Evolutionary conservation across 2,797 vertebrate species (phyloP).

Genomic region (Lagocephalus sceleratus): DNA sequence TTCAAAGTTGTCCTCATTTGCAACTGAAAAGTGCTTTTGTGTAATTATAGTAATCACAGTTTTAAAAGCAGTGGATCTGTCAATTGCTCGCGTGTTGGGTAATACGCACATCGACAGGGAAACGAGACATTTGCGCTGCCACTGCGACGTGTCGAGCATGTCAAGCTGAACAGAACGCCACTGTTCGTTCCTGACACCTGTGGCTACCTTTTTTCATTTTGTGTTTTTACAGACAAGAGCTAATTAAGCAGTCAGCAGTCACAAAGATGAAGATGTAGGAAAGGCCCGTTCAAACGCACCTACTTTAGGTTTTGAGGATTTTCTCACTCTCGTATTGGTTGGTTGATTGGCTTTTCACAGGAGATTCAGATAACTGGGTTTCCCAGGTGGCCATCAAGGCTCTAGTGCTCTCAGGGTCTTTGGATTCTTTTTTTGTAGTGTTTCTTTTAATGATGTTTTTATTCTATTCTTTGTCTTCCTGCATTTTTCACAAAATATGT

Average conservation of each 20-base stretch:
- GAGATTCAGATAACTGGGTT: no score
- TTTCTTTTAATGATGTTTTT: no score
- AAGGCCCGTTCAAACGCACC: background rate
- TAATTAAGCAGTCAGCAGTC: conserved; percentile 54
- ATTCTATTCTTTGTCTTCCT: no score
- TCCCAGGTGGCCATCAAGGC: no score
- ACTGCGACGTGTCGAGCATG: conserved; percentile 47
- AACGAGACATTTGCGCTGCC: conserved; percentile 43
- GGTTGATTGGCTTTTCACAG: no score
- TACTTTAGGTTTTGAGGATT: background rate
- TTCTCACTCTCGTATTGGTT: background rate
- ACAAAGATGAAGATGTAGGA: conserved; percentile 16
- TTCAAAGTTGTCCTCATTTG: conserved; percentile 56
- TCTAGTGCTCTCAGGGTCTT: no score
- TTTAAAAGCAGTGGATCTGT: conserved; percentile 67
- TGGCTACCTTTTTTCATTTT: conserved; percentile 50
- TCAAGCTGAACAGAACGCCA: conserved; percentile 49
- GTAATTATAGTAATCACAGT: conserved; percentile 64
- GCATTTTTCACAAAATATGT: no score
- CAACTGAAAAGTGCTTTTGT: conserved; percentile 45
- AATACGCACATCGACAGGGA: conserved; percentile 47
- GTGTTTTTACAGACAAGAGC: conserved; percentile 40
- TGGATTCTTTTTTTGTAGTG: no score
- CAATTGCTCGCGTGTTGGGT: conserved; percentile 47
- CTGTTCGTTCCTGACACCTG: conserved; percentile 55